Conservation (phyloP, 2,888 invertebrate species). For the Augiades crinisus region DNA sequence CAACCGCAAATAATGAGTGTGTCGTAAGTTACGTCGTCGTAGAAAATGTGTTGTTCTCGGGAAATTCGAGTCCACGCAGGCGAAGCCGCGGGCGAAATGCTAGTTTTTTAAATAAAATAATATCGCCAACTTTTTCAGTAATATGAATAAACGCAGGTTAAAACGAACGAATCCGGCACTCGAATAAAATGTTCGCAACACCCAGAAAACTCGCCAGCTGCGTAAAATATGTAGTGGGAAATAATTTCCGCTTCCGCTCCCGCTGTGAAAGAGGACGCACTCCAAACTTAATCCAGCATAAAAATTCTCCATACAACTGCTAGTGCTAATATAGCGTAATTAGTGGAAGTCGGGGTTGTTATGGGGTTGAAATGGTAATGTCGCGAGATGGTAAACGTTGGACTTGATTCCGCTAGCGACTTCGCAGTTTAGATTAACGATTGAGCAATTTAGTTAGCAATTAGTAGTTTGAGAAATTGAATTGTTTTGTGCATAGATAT, state of each 20-base stretch:
- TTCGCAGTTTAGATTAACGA: background rate
- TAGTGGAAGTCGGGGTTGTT: conserved; percentile 25
- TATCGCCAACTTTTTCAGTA: too few species aligned
- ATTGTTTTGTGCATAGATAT: background rate
- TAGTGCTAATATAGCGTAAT: conserved; percentile 35
- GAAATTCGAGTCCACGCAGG: too few species aligned
- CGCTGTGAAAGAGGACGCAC: background rate
- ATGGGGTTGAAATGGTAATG: conserved; percentile 10
- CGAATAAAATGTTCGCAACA: background rate
- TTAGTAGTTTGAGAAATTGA: conserved; percentile 4
- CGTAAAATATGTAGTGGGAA: background rate
- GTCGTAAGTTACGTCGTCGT: too few species aligned
- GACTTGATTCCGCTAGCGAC: background rate
- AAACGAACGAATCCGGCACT: too few species aligned
- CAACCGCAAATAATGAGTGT: too few species aligned
- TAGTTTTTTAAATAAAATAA: too few species aligned
- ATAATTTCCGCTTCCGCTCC: background rate
- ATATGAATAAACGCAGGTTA: too few species aligned
- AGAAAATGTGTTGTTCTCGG: too few species aligned
- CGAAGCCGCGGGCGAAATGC: too few species aligned
- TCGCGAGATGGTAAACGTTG: conserved; percentile 9
- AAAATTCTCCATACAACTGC: conserved; percentile 31
- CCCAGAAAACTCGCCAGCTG: background rate
- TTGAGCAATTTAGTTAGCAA: conserved; percentile 2
- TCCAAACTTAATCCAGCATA: conserved; percentile 31